These are phyloP conservation scores for Morone chrysops DNA, from an alignment of 2,113 vertebrate species.

Conservation along the genomic window DNA sequence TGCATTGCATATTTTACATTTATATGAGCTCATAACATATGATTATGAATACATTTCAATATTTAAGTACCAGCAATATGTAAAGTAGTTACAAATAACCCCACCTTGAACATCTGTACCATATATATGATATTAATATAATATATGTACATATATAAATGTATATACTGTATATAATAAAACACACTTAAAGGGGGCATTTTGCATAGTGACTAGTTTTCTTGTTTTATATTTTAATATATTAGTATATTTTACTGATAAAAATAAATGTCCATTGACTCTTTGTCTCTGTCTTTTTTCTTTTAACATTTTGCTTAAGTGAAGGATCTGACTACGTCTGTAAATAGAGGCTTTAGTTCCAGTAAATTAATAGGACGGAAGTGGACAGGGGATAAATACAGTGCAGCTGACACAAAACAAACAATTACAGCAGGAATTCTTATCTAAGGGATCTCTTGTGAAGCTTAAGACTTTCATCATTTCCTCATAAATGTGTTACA, in stretches of 20 bases:
- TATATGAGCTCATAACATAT: neutral
- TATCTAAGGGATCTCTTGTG: slow-evolving; percentile 15
- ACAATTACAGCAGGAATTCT: slow-evolving; percentile 14
- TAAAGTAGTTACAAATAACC: neutral
- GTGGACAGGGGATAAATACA: neutral
- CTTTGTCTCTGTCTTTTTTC: neutral
- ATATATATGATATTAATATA: neutral
- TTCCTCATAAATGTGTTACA: slow-evolving; percentile 31
- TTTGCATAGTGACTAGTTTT: neutral
- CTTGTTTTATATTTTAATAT: neutral
- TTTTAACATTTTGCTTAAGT: neutral
- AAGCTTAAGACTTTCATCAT: slow-evolving; percentile 41
- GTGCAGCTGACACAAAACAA: neutral
- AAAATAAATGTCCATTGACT: no score
- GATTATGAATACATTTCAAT: neutral
- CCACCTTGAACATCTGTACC: neutral
- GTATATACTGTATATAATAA: neutral
- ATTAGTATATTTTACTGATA: neutral
- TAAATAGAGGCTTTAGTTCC: neutral
- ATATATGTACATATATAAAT: neutral
- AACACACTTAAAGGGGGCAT: neutral
- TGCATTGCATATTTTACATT: neutral
- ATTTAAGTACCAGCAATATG: neutral
- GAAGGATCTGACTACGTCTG: no score
- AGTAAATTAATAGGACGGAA: neutral